Base-by-base conservation (phyloP, 2,113 vertebrate genomes). In the Spermophilus dauricus region DNA sequence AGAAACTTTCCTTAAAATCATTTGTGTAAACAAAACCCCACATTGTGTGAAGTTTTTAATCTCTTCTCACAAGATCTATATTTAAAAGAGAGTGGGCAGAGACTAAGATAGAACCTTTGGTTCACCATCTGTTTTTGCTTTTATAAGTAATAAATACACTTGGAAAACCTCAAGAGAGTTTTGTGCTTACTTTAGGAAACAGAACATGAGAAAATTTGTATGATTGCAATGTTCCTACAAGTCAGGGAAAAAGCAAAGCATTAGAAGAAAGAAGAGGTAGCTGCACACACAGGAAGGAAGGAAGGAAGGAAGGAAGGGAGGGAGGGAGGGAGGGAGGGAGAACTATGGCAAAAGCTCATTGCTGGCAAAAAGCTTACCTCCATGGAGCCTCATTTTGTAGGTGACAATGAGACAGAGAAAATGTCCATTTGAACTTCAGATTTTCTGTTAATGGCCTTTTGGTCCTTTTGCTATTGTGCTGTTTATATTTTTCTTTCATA, bases 91-190 rank as follows among this genome's bases (percentile, higher is more conserved):
- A 63, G 81, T 90, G 51, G 91, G 76, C 45, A 84, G 87, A 93
- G 53, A 42, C 75, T 94, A 95, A 95, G 63, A 92, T 80, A 75
- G 42, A 95, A 89, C 78, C 75, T 94, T 95, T 89, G 92, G 92
- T 69, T 96, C 32, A 86, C 78, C 90, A 97, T 89, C 87, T 97
- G 84, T 63, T 96, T 95, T 93, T 58, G 78, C 85, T 39, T 75
- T 92, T 88, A 61, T n/a, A 89, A 95, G 75, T 73, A 89, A 95
- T 82, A 96, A 90, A 87, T 9, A 89, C 39, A 86, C 24, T 70
- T 93, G 78, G 67, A 96, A 97, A 96, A 67, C 83, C 93, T 97
- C 81, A 95, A 92, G 92, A 97, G 93, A 94, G 84, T 51, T 97
- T 75, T 90, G 18, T 95, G 48, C 70, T 88, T 95, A 90, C 88